Evolutionary conservation across 2,797 vertebrate genomes (phyloP), one percentile per base, ranked within the genome.

Genomic region (Leptatherina wallacei): DNA sequence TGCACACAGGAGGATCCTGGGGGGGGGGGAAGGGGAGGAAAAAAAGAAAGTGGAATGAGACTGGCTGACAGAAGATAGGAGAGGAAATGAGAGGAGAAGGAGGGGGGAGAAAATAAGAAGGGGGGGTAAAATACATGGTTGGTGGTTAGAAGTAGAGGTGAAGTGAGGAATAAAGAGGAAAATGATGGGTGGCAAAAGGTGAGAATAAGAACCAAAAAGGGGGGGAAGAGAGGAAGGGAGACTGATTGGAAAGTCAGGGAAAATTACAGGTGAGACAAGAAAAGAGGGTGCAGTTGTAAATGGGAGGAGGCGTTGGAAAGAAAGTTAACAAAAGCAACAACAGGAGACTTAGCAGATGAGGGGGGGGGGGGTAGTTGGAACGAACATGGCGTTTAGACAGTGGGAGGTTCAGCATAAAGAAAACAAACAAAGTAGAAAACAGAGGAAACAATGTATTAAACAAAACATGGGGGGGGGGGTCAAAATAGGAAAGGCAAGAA

Each of bases 81-180:
- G 12, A 63, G 30, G 12, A 12, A 49, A 71, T 14, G 62, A 71
- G 40, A 78, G 13, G 47, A 52, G 33, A 5, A 63, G 61, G 3
- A 62, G 38, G 36, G 49, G 13, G 12, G 44, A 42, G 52, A 30
- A 47, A 30, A 42, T 2, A 44, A 18, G 24, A 27, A 24, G n/a
- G 24, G 9, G 9, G 2, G 29, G 18, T 1, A 62, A 36, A 65
- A 33, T 24, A 33, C 42, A 33, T 44, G 2, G 6, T 10, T 20
- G 29, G 16, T n/a, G 9, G 3, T 32, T 12, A 22, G 33, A 47
- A 30, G 51, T 22, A 22, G 36, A 36, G 49, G 57, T 36, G n/a
- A 59, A 35, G n/a, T 13, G 42, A 40, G 29, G n/a, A 56, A 35
- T 20, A 16, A 29, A 58, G 40, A 55, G 38, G 65, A 16, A 60